Percentiles rank a stretch among this genome's conserved stretches.
phyloP scores from a whole-genome alignment of 2,113 vertebrate species.

The Sminthopsis crassicaudata region DNA sequence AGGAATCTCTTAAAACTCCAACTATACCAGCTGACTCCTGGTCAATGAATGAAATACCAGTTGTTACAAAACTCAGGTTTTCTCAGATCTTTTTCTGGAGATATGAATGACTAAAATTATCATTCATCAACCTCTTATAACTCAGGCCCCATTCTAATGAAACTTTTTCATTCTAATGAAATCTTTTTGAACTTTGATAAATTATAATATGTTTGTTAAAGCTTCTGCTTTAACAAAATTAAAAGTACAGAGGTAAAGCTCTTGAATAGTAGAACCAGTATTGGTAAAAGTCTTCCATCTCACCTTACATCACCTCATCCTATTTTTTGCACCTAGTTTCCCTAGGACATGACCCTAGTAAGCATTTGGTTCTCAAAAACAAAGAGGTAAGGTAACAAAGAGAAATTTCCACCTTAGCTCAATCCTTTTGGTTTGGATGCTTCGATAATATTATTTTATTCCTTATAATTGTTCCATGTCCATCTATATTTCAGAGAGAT shows the following conservation, averaged over 20 bases:
- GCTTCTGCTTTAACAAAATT: too few species aligned
- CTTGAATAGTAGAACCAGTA: neutral
- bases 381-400: neutral
- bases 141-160: neutral
- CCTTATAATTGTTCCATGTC: neutral
- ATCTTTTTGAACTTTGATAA: neutral
- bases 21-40: neutral
- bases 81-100: neutral
- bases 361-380: neutral
- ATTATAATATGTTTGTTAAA: neutral
- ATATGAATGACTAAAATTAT: neutral
- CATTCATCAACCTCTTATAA: neutral
- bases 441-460: neutral
- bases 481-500: neutral
- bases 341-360: neutral
- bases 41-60: neutral
- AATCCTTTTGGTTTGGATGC: neutral
- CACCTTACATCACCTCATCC: neutral
- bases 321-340: neutral
- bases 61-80: neutral
- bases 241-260: neutral
- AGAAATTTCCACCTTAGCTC: neutral
- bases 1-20: neutral
- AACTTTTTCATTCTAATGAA: neutral
- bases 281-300: neutral